Conservation (phyloP, 2,113 vertebrate genomes). For the Lanius collurio region DNA sequence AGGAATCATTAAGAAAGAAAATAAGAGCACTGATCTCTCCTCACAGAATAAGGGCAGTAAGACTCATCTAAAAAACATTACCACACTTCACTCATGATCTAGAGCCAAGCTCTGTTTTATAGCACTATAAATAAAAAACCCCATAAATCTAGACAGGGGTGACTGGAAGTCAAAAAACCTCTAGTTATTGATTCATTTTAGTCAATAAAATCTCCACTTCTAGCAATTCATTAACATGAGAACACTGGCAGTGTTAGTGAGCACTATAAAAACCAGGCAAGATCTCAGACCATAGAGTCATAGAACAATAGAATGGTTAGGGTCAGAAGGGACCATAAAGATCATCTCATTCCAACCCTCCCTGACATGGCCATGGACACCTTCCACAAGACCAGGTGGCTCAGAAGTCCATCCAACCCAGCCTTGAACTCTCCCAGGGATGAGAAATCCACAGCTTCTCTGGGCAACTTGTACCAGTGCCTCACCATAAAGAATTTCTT, state of each 20-base stretch:
- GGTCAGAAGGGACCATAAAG: background rate
- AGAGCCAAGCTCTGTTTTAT: background rate
- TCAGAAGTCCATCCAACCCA: background rate
- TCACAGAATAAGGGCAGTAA: background rate
- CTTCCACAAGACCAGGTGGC: background rate
- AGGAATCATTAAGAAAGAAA: background rate
- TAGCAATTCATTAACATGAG: background rate
- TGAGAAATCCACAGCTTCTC: background rate
- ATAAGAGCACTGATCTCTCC: background rate
- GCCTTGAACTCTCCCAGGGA: background rate
- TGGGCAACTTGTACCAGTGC: background rate
- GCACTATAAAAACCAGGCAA: background rate
- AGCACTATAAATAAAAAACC: background rate
- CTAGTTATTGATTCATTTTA: background rate
- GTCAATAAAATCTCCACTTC: background rate
- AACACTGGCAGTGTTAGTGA: background rate
- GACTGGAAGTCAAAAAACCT: background rate
- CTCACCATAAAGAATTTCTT: background rate
- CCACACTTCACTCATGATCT: background rate
- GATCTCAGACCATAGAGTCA: background rate
- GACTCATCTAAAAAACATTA: background rate
- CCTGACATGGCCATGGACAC: background rate
- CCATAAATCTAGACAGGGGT: background rate
- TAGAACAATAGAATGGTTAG: background rate
- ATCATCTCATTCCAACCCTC: background rate